Percentiles rank a stretch among this genome's conserved stretches.
Conservation (phyloP, 2,113 vertebrate genomes). For the Raja brachyura region DNA sequence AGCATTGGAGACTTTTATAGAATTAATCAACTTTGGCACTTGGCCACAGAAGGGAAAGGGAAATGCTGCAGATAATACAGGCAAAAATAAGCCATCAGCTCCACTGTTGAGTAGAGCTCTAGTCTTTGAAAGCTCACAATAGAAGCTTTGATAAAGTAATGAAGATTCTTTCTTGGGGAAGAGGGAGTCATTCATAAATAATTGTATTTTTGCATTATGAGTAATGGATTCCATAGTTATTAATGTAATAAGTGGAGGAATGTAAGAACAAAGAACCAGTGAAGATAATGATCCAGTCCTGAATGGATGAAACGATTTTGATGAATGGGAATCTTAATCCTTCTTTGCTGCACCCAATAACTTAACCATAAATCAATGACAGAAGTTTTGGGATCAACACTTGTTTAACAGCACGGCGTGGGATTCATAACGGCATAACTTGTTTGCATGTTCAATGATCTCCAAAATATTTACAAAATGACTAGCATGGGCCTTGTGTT, state of each 20-base stretch:
- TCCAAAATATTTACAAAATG: constrained; percentile 40
- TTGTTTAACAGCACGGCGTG: constrained; percentile 31
- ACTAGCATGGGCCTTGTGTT: constrained; percentile 41
- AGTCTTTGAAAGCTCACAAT: not conserved
- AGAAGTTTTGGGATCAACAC: not conserved
- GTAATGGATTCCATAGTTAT: not conserved
- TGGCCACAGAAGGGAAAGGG: not conserved
- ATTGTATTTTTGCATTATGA: not conserved
- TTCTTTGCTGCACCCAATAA: not conserved
- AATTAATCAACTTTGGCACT: not conserved
- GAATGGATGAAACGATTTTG: not conserved
- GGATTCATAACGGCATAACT: constrained; percentile 37
- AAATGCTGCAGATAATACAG: not conserved
- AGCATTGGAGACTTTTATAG: not conserved
- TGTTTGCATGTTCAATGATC: constrained; percentile 44
- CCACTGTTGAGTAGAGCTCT: not conserved
- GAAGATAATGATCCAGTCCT: not conserved
- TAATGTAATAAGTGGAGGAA: not conserved
- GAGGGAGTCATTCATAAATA: not conserved
- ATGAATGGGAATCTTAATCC: not conserved
- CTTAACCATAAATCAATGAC: not conserved
- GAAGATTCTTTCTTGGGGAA: not conserved
- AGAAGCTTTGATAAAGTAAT: not conserved
- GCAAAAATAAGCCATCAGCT: not conserved
- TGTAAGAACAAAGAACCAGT: not conserved